These are phyloP conservation scores for Abscondita cerata DNA, from an alignment of 2,888 invertebrate genomes.

Conservation along the genomic window DNA sequence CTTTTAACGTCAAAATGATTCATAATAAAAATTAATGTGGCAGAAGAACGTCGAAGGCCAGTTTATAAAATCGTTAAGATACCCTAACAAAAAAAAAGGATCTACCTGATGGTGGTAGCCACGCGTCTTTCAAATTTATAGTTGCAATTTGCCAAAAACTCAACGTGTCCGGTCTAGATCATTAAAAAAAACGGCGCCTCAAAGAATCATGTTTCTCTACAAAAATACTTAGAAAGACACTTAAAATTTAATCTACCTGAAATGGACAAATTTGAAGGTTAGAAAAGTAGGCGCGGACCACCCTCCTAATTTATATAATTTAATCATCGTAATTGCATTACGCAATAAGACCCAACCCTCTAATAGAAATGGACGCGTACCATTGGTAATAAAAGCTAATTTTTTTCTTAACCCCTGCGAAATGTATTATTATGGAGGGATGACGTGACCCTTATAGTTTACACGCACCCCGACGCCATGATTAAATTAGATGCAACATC, in stretches of 20 bases:
- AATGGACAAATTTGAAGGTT: not conserved
- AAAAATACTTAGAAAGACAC: constrained; percentile 54
- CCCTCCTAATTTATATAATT: constrained; percentile 20
- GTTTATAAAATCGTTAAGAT: not conserved
- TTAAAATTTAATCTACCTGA: constrained; percentile 54
- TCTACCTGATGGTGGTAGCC: constrained; percentile 46
- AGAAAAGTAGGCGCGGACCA: constrained; percentile 9
- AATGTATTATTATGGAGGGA: constrained; percentile 41
- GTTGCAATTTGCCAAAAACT: constrained; percentile 53
- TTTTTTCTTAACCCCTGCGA: constrained; percentile 33
- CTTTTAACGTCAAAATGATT: constrained; percentile 11
- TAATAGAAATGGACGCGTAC: constrained; percentile 15
- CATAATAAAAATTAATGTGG: constrained; percentile 9
- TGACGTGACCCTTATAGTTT: constrained; percentile 36
- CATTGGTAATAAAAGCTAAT: constrained; percentile 31
- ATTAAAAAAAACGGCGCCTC: constrained; percentile 40
- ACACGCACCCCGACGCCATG: constrained; percentile 33
- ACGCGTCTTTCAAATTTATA: constrained; percentile 53
- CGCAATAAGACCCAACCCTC: constrained; percentile 29
- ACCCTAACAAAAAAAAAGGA: not conserved
- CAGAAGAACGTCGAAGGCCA: not conserved
- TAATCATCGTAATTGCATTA: constrained; percentile 27
- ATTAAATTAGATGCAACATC: not conserved
- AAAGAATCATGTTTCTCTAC: constrained; percentile 42
- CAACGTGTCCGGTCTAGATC: constrained; percentile 40